Evolutionary conservation across 1,140 invertebrate genomes (phyloP).

Genomic region (Hylaeus volcanicus): DNA sequence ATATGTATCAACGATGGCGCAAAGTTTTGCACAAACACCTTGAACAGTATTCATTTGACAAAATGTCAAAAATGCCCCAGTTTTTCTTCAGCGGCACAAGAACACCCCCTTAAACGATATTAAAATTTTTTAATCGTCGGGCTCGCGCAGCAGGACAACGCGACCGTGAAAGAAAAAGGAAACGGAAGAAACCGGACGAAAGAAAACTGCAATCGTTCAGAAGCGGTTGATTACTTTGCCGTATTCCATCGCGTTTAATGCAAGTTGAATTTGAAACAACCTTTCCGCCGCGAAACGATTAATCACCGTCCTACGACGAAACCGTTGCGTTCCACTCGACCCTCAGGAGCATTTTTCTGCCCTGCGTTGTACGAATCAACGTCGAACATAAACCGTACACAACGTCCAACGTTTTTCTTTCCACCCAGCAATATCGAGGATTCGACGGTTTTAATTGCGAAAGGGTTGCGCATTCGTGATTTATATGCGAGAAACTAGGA

Average conservation of each 20-base stretch:
- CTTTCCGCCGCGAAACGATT: neutral
- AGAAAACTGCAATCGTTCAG: neutral
- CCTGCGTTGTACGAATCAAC: neutral
- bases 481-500: neutral
- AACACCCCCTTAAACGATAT: neutral
- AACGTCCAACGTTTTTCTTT: neutral
- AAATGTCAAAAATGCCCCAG: too few relatives aligned
- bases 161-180: neutral
- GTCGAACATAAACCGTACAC: neutral
- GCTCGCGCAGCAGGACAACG: too few relatives aligned
- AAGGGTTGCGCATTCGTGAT: neutral
- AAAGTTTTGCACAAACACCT: too few relatives aligned
- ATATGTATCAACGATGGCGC: too few relatives aligned
- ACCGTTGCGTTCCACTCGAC: neutral
- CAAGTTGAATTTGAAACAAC: constrained; percentile 40
- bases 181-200: neutral
- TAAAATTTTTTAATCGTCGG: neutral
- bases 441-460: constrained; percentile 8
- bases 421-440: neutral
- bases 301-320: neutral
- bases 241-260: neutral
- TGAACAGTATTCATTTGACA: too few relatives aligned
- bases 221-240: constrained; percentile 1
- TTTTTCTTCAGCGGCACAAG: too few relatives aligned
- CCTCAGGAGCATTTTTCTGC: neutral